These are phyloP conservation scores for Agrotis ipsilon DNA, from an alignment of 2,888 invertebrate genomes.

Conservation along the genomic window DNA sequence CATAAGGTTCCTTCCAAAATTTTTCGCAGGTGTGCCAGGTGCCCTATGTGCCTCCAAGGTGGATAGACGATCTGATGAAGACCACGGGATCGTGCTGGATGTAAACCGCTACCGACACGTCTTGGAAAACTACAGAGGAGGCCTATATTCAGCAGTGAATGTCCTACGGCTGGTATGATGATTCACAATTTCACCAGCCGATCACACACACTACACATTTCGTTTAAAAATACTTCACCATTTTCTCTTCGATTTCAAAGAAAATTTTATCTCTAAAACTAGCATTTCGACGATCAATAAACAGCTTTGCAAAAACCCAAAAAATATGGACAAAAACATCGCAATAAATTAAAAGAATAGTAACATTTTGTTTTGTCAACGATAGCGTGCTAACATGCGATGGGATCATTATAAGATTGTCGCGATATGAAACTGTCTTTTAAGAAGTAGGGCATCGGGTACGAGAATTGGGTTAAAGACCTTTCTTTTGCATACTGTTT, in stretches of 20 bases:
- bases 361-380: slow-evolving; percentile 18
- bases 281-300: slow-evolving; percentile 1
- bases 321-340: slow-evolving; percentile 6
- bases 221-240: neutral
- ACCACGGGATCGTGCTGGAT: too few species aligned
- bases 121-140: too few species aligned
- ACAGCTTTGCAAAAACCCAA: neutral
- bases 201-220: neutral
- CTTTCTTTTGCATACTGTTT: neutral
- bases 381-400: slow-evolving; percentile 50
- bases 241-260: slow-evolving; percentile 15
- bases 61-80: too few species aligned
- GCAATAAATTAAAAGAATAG: slow-evolving; percentile 10
- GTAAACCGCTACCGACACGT: too few species aligned
- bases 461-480: slow-evolving; percentile 36
- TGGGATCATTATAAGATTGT: slow-evolving; percentile 28
- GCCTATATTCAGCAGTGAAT: too few species aligned
- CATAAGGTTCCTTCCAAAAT: too few species aligned
- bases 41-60: too few species aligned
- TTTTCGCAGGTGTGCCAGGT: too few species aligned
- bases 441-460: slow-evolving; percentile 23
- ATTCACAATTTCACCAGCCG: neutral
- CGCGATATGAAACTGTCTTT: slow-evolving; percentile 18
- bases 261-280: slow-evolving; percentile 21
- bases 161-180: too few species aligned